Conservation (phyloP, 2,797 vertebrate species). For the Clangula hyemalis region DNA sequence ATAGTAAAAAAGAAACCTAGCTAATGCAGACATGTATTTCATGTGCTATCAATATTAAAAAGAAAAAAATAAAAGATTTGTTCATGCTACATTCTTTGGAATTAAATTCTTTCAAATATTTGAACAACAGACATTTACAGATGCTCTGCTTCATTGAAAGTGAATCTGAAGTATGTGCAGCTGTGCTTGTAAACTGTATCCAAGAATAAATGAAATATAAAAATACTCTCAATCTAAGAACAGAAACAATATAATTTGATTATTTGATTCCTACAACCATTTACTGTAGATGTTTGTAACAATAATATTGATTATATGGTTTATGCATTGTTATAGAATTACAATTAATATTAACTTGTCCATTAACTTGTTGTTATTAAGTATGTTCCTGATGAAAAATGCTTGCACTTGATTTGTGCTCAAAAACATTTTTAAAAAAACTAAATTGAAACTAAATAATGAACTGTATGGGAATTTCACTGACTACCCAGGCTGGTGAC, state of each 20-base stretch:
- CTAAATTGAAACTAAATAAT: neutral
- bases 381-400: neutral
- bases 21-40: neutral
- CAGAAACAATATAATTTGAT: neutral
- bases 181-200: neutral
- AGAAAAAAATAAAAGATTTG: neutral
- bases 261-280: neutral
- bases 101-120: neutral
- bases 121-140: neutral
- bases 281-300: neutral
- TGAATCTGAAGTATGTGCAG: neutral
- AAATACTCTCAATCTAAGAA: neutral
- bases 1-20: neutral
- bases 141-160: neutral
- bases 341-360: neutral
- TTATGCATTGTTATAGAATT: neutral
- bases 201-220: neutral
- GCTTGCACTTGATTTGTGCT: neutral
- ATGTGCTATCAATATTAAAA: neutral
- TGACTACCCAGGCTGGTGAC: neutral
- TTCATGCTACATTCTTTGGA: neutral
- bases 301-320: neutral
- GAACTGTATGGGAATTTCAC: neutral
- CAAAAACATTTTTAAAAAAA: neutral
- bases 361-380: neutral